Evolutionary conservation across 2,797 vertebrate genomes (phyloP).

Genomic region (Argyrosomus regius): DNA sequence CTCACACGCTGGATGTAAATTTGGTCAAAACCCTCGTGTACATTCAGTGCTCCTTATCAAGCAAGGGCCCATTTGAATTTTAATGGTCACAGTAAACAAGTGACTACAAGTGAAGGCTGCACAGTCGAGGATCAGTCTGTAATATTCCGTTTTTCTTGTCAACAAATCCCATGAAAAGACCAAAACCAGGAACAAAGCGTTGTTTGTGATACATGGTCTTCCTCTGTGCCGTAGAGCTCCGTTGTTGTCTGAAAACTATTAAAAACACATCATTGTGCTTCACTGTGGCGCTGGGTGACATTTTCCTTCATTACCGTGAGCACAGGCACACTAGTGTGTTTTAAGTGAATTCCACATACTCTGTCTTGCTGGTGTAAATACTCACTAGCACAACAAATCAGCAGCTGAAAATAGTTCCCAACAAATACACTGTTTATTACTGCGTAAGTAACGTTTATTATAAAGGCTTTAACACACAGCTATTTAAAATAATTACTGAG

Average conservation of each 20-base stretch:
- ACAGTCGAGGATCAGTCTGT: background rate
- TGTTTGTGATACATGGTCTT: background rate
- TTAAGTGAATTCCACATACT: background rate
- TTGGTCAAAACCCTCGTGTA: conserved; percentile 16
- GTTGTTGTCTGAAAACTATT: conserved; percentile 13
- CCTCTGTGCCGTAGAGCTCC: conserved; percentile 8
- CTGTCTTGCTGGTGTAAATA: background rate
- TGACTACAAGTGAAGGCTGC: background rate
- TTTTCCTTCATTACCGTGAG: background rate
- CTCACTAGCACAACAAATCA: background rate
- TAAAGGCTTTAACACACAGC: background rate
- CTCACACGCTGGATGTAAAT: conserved; percentile 24
- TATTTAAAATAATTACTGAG: background rate
- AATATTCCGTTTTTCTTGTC: background rate
- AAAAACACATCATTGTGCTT: conserved; percentile 12
- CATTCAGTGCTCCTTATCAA: background rate
- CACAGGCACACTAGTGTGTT: background rate
- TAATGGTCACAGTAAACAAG: background rate
- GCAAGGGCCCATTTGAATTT: background rate
- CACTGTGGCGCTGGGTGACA: background rate
- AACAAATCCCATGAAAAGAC: conserved; percentile 6
- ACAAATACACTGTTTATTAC: background rate
- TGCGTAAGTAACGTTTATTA: background rate
- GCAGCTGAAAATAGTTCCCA: background rate
- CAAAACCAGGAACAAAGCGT: background rate